phyloP scores from a whole-genome alignment of 2,797 vertebrate genomes.

The Prunella strophiata region DNA sequence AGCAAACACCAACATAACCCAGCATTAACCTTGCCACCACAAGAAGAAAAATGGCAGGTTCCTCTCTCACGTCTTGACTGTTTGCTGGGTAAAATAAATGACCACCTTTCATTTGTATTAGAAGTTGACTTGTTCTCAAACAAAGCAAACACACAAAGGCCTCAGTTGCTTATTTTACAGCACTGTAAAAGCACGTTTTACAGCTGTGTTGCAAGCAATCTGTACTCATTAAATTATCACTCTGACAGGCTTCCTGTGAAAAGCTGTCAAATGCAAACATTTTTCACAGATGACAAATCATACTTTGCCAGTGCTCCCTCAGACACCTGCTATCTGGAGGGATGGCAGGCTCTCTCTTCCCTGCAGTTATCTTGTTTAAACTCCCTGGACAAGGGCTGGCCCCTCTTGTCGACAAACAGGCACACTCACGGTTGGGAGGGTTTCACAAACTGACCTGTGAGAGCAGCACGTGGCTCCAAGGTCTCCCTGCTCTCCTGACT shows the following conservation, averaged over 20 bases:
- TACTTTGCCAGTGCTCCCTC: background rate
- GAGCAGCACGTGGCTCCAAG: background rate
- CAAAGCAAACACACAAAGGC: conserved; percentile 74
- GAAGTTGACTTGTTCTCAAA: conserved; percentile 66
- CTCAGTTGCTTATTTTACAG: conserved; percentile 72
- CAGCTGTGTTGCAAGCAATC: conserved; percentile 63
- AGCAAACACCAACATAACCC: conserved; percentile 63
- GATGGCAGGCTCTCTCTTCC: background rate
- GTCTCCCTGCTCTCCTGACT: background rate
- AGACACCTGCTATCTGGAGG: background rate
- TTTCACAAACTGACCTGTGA: background rate
- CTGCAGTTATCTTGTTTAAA: conserved; percentile 31
- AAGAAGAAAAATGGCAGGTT: conserved; percentile 54
- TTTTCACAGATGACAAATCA: conserved; percentile 59
- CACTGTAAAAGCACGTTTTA: conserved; percentile 74
- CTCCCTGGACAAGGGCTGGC: background rate
- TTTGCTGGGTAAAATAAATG: conserved; percentile 75
- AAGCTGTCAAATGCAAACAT: conserved; percentile 57
- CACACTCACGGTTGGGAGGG: accelerated
- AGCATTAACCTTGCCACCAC: conserved; percentile 68
- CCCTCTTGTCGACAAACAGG: background rate
- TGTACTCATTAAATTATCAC: conserved; percentile 73
- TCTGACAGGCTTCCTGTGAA: conserved; percentile 66
- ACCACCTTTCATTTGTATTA: conserved; percentile 71
- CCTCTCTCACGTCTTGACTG: conserved; percentile 56